Evolutionary conservation across 2,113 vertebrate genomes (phyloP).

Genomic region (Platichthys stellatus): DNA sequence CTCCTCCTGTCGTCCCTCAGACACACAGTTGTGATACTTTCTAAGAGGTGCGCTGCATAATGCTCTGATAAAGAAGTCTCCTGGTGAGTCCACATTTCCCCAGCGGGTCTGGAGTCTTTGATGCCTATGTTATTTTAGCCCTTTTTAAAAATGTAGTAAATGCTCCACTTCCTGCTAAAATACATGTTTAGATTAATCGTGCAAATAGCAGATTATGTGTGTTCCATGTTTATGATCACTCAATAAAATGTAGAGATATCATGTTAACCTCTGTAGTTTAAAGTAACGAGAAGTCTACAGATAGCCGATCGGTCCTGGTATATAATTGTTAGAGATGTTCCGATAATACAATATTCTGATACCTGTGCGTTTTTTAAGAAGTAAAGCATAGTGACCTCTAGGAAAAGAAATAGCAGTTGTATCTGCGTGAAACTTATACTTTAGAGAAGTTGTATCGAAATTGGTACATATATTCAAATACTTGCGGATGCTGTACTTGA

Average conservation of each 20-base stretch:
- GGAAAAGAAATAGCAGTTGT: no score
- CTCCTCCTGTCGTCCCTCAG: background rate
- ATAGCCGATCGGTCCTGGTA: background rate
- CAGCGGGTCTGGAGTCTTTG: background rate
- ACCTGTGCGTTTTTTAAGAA: no score
- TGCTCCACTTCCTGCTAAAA: background rate
- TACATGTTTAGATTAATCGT: background rate
- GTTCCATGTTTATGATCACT: no score
- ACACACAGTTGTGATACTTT: background rate
- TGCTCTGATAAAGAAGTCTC: conserved; percentile 9
- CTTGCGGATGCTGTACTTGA: no score
- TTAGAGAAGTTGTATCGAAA: no score
- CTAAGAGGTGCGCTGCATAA: background rate
- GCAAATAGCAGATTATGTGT: no score
- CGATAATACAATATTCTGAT: no score
- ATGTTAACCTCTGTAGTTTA: background rate
- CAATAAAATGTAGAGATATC: background rate
- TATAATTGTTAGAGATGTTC: no score
- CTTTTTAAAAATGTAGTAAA: background rate
- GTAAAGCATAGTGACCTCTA: no score
- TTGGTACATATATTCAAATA: no score
- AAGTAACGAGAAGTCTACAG: no score
- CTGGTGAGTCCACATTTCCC: background rate
- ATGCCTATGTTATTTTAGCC: background rate
- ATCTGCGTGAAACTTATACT: no score